Evolutionary conservation across 1,140 invertebrate genomes (phyloP).

Genomic region (Homarus americanus): DNA sequence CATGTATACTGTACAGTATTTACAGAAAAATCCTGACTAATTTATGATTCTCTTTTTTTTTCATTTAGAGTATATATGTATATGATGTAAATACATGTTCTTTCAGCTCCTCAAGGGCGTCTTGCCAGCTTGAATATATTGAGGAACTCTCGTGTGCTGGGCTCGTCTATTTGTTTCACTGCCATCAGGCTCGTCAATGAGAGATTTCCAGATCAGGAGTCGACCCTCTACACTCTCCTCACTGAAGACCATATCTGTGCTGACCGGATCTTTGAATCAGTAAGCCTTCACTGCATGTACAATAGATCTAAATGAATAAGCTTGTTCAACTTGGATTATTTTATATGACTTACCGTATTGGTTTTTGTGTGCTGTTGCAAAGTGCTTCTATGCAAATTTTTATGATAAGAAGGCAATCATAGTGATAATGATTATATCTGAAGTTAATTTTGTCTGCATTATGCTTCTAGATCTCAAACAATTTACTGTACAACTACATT

Average conservation of each 20-base stretch:
- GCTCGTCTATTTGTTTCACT: conserved; percentile 13
- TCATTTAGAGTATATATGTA: not conserved
- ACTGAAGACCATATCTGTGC: conserved; percentile 44
- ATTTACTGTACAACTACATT: too few relatives aligned
- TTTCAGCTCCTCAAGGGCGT: conserved; percentile 21
- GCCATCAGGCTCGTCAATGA: conserved; percentile 3
- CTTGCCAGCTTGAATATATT: conserved; percentile 8
- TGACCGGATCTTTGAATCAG: conserved; percentile 45
- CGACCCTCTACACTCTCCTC: conserved; percentile 35
- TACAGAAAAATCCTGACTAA: not conserved
- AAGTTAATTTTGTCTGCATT: too few relatives aligned
- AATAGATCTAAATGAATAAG: too few relatives aligned
- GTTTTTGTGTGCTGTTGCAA: too few relatives aligned
- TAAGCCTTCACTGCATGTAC: conserved; percentile 34
- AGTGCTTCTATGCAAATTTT: too few relatives aligned
- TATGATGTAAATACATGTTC: not conserved
- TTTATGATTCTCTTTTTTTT: not conserved
- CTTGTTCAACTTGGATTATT: too few relatives aligned
- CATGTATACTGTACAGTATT: not conserved
- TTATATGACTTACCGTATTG: not conserved
- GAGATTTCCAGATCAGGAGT: not conserved
- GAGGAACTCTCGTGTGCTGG: conserved; percentile 21
- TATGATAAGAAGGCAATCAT: too few relatives aligned
- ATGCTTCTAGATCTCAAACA: too few relatives aligned
- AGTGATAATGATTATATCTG: too few relatives aligned